Base-by-base conservation (phyloP, 2,797 vertebrate genomes). In the Danio kyathit region DNA sequence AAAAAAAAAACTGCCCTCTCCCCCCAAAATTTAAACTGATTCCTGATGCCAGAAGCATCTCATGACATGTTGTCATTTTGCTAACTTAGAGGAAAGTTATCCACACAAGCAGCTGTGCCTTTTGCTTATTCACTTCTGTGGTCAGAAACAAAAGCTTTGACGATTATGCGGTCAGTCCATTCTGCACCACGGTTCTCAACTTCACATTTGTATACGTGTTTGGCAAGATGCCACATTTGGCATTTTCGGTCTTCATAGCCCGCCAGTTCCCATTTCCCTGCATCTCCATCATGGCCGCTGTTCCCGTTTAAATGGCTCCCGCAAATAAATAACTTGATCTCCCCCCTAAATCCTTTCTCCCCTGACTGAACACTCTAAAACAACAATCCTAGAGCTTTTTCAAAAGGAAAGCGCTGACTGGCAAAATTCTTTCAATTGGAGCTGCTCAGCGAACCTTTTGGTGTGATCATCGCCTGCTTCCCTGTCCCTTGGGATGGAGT, bases 241-340 rank as follows among this genome's bases (percentile, higher is more conserved):
- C 89, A 91, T 93, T 93, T 93, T 90, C 90, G 89, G 89, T 85
- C 86, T 90, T 90, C 90, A 91, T 86, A 88, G 86, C 85, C 90
- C 43, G 92, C 91, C 92, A 92, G 88, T 91, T 94, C 90, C 84
- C 86, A 93, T 93, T 93, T 92, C 93, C 92, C 91, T 87, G 86
- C 40, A 84, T 85, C 88, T 85, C 84, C 83, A 88, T 92, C 91
- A 90, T 85, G 87, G 86, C 88, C 83, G 77, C 82, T 84, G 85
- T 89, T 88, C 86, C 90, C 86, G 89, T 93, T 95, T 93, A 91
- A 94, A 92, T 84, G 89, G 89, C 88, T 92, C 90, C 85, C 74
- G 89, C 90, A 92, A 93, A 93, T 94, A 94, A 95, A 94, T 94
- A 93, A 93, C 92, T 90, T 83, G 82, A 94, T 93, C 90, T 89